Evolutionary conservation across 1,140 invertebrate genomes (phyloP).

Genomic region (Hormaphis cornu): DNA sequence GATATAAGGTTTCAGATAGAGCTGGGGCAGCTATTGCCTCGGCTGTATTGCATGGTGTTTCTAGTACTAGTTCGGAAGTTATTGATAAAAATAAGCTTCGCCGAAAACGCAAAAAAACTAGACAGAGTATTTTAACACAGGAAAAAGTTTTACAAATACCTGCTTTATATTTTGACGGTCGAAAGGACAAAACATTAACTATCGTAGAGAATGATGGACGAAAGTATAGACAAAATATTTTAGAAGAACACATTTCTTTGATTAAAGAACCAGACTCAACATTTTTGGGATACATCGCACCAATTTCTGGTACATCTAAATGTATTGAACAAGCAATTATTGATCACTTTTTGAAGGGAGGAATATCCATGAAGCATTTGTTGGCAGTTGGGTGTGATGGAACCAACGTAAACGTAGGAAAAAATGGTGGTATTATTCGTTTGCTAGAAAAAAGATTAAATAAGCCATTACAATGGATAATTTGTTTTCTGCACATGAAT

Average conservation of each 20-base stretch:
- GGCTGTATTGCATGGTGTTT: neutral
- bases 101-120: neutral
- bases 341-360: constrained; percentile 26
- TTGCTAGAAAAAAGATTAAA: too few relatives aligned
- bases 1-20: neutral
- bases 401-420: constrained; percentile 20
- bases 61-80: too few relatives aligned
- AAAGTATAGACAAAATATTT: constrained; percentile 33
- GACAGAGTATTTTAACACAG: neutral
- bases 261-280: constrained; percentile 37
- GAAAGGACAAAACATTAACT: constrained; percentile 38
- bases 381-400: constrained; percentile 31
- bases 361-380: constrained; percentile 9
- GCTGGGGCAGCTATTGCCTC: neutral
- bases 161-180: constrained; percentile 37
- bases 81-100: too few relatives aligned
- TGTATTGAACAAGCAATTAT: constrained; percentile 35
- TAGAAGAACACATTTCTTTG: constrained; percentile 38
- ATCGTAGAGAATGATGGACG: constrained; percentile 37
- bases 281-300: constrained; percentile 38
- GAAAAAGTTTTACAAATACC: constrained; percentile 1
- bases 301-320: constrained; percentile 34
- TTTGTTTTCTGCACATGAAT: too few relatives aligned
- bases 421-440: constrained; percentile 30
- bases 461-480: too few relatives aligned